Conservation (phyloP, 1,140 invertebrate species). For the Charaxes varanes region DNA sequence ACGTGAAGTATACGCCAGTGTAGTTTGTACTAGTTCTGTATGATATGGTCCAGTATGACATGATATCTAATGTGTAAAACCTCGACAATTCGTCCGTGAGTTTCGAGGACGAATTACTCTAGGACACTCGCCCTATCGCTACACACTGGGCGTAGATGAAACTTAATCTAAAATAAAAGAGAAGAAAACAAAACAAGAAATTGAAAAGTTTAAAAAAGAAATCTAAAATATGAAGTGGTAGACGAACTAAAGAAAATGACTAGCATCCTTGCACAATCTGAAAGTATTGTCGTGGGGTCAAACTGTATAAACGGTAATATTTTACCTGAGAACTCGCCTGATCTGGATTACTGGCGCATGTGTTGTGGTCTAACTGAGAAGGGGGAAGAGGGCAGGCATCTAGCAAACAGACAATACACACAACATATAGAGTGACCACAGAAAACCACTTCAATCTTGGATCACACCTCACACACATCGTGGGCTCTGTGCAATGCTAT, state of each 20-base stretch:
- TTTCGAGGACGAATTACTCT: constrained; percentile 31
- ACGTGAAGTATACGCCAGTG: constrained; percentile 69
- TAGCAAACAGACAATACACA: constrained; percentile 77
- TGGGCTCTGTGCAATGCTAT: constrained; percentile 60
- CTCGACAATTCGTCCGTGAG: constrained; percentile 29
- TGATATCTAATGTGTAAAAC: constrained; percentile 62
- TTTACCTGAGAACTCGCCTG: constrained; percentile 75
- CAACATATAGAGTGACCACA: constrained; percentile 75
- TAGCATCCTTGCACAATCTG: constrained; percentile 68
- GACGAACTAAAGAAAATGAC: constrained; percentile 57
- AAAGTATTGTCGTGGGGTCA: constrained; percentile 67
- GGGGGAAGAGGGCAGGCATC: constrained; percentile 80
- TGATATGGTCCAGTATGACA: constrained; percentile 58
- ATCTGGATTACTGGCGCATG: constrained; percentile 75
- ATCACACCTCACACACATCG: constrained; percentile 69
- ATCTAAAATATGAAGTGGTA: constrained; percentile 68
- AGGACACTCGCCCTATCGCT: constrained; percentile 33
- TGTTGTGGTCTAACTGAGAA: constrained; percentile 81
- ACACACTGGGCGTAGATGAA: constrained; percentile 57
- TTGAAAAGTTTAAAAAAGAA: constrained; percentile 53
- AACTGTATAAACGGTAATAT: constrained; percentile 61
- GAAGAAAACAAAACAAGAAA: constrained; percentile 38
- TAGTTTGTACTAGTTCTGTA: constrained; percentile 63
- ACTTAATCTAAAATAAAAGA: constrained; percentile 48
- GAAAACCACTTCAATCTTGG: constrained; percentile 71